These are phyloP conservation scores for Probosciger aterrimus DNA, from an alignment of 2,113 vertebrate species.

Conservation along the genomic window DNA sequence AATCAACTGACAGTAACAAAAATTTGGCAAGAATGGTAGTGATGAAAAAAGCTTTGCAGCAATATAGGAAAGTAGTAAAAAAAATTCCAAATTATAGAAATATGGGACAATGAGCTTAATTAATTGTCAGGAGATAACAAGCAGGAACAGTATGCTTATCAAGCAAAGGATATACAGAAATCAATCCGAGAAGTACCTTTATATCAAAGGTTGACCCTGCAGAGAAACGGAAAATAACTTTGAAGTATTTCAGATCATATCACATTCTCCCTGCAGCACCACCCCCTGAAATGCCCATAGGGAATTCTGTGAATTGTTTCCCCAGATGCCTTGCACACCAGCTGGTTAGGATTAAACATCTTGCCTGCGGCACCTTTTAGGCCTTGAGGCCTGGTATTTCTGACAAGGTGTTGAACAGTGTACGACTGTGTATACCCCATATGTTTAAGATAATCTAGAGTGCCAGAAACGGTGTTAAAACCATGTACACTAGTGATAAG, in stretches of 20 bases:
- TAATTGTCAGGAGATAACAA: neutral
- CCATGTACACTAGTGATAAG: neutral
- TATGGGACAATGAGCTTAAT: neutral
- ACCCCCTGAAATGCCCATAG: neutral
- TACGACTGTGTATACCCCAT: neutral
- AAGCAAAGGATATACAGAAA: neutral
- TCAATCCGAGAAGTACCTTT: neutral
- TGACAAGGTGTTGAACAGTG: neutral
- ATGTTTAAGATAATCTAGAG: neutral
- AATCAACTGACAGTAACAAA: neutral
- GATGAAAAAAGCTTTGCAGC: neutral
- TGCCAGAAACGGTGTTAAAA: neutral
- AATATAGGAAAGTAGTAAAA: neutral
- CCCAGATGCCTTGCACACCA: constrained; percentile 28
- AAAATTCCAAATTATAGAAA: neutral
- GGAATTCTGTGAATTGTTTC: constrained; percentile 45
- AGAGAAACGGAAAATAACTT: constrained; percentile 11
- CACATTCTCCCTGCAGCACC: neutral
- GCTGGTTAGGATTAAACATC: constrained; percentile 32
- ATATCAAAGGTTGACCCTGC: neutral
- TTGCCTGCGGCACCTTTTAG: constrained; percentile 9
- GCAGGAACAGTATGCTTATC: neutral
- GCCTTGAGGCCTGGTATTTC: constrained; percentile 2
- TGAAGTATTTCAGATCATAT: neutral
- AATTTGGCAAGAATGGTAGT: neutral